These are phyloP conservation scores for Brachyhypopomus occidentalis DNA, from an alignment of 2,113 vertebrate genomes.

Conservation along the genomic window DNA sequence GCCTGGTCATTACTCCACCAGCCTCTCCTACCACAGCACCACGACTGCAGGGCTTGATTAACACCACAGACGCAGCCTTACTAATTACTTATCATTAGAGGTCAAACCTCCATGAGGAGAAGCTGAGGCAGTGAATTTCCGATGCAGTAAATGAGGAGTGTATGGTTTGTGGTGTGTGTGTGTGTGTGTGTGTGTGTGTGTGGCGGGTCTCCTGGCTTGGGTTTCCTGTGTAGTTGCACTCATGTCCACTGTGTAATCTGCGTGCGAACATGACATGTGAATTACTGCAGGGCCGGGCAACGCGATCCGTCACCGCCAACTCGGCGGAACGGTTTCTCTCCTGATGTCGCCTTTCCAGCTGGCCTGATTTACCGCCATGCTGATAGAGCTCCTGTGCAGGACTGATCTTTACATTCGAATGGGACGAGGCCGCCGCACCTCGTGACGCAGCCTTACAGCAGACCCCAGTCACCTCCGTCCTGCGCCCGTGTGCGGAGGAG, in stretches of 20 bases:
- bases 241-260: constrained; percentile 44
- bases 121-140: constrained; percentile 24
- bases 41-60: constrained; percentile 60
- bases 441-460: constrained; percentile 17
- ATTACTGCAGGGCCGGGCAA: constrained; percentile 64
- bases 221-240: constrained; percentile 47
- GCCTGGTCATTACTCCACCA: constrained; percentile 44
- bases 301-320: constrained; percentile 68
- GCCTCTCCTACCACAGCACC: constrained; percentile 7
- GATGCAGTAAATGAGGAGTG: constrained; percentile 30
- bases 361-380: constrained; percentile 58
- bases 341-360: constrained; percentile 56
- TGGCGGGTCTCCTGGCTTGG: constrained; percentile 34
- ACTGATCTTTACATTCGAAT: constrained; percentile 49
- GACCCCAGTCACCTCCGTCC: background rate
- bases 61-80: constrained; percentile 61
- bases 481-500: background rate
- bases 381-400: constrained; percentile 52
- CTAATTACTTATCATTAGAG: constrained; percentile 51
- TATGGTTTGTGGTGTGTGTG: constrained; percentile 33
- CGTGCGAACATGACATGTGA: constrained; percentile 56
- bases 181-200: constrained; percentile 11
- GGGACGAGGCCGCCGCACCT: no score
- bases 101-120: constrained; percentile 42
- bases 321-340: constrained; percentile 63